Conservation (phyloP, 2,888 invertebrate species). For the Noctua comes region DNA sequence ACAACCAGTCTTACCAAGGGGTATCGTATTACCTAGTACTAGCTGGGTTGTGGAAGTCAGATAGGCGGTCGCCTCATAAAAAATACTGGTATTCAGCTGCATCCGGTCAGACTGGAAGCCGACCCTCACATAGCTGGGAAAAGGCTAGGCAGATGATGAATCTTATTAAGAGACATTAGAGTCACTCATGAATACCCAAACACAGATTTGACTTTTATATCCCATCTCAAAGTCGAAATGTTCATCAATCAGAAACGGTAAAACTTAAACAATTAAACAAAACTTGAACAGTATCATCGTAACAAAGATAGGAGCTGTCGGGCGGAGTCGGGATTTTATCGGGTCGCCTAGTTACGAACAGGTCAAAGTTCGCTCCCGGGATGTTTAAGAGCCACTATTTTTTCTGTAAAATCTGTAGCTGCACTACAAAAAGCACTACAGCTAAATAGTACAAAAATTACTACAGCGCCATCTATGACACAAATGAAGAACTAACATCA, state of each 20-base stretch:
- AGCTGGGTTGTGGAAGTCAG: no score
- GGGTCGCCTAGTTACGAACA: conserved; percentile 25
- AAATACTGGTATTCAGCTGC: no score
- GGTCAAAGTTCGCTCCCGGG: conserved; percentile 27
- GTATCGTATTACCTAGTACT: no score
- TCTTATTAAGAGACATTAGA: not conserved
- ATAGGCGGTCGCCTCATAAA: no score
- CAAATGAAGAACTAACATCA: not conserved
- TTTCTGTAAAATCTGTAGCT: not conserved
- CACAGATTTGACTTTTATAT: not conserved
- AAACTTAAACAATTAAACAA: conserved; percentile 31
- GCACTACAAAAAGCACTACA: not conserved
- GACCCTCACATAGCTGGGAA: no score
- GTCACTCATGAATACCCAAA: not conserved
- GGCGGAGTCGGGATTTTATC: conserved; percentile 1
- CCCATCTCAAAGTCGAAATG: conserved; percentile 7
- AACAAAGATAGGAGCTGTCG: conserved; percentile 13
- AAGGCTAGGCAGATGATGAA: no score
- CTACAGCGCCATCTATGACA: not conserved
- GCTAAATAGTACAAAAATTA: not conserved
- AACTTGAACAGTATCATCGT: conserved; percentile 22
- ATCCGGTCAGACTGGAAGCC: no score
- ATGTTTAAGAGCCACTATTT: not conserved
- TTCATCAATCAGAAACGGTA: conserved; percentile 12
- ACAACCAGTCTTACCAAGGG: no score